phyloP scores from a whole-genome alignment of 2,797 vertebrate species.

The Paguma larvata region DNA sequence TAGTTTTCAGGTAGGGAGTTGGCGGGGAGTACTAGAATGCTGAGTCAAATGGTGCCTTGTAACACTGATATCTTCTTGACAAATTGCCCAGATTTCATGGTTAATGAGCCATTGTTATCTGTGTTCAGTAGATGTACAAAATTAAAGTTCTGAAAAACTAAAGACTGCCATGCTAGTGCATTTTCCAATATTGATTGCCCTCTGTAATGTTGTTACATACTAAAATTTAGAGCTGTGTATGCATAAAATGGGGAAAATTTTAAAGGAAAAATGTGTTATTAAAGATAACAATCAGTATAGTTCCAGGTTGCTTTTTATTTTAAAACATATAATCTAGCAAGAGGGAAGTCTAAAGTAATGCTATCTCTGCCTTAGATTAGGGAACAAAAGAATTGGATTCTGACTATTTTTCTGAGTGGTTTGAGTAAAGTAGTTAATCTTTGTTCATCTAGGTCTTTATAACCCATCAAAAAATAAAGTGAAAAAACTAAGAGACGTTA shows the following conservation, averaged over 20 bases:
- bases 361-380: not conserved
- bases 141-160: constrained; percentile 50
- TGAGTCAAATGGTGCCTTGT: constrained; percentile 42
- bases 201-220: constrained; percentile 55
- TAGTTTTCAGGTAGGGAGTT: constrained; percentile 14
- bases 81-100: constrained; percentile 73
- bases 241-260: not conserved
- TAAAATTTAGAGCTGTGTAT: constrained; percentile 49
- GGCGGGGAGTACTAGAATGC: constrained; percentile 44
- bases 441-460: not conserved
- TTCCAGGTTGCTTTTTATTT: constrained; percentile 44
- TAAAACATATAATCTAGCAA: not conserved
- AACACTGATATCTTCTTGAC: constrained; percentile 74
- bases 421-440: constrained; percentile 16
- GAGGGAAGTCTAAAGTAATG: not conserved
- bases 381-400: constrained; percentile 15
- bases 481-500: not conserved
- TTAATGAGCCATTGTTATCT: constrained; percentile 78
- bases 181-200: constrained; percentile 52
- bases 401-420: not conserved
- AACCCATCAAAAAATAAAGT: constrained; percentile 3
- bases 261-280: not conserved
- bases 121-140: constrained; percentile 72
- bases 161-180: constrained; percentile 51
- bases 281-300: not conserved